Evolutionary conservation across 2,797 vertebrate species (phyloP).

Genomic region (Acanthis flammea): DNA sequence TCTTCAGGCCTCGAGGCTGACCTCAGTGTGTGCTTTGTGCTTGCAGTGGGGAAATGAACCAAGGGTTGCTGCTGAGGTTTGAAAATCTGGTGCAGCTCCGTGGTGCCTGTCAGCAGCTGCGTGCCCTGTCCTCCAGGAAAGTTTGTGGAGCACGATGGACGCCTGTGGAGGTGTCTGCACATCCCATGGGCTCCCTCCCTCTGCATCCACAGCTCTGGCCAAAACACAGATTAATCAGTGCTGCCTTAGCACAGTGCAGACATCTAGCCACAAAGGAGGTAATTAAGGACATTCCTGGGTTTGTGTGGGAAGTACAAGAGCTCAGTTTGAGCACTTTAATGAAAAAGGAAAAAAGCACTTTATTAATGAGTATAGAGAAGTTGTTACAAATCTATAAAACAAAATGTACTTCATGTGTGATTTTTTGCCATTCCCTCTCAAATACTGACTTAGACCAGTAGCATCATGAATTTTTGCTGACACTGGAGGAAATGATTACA

Average conservation of each 20-base stretch:
- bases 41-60: slow-evolving; percentile 71
- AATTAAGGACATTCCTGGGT: neutral
- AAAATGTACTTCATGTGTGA: neutral
- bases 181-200: neutral
- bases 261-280: slow-evolving; percentile 76
- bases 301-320: neutral
- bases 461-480: neutral
- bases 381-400: neutral
- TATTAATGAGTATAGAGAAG: neutral
- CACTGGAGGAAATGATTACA: neutral
- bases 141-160: slow-evolving; percentile 41
- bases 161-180: neutral
- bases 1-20: neutral
- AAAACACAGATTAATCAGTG: neutral
- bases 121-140: slow-evolving; percentile 12
- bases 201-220: slow-evolving; percentile 1
- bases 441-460: neutral
- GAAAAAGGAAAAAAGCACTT: neutral
- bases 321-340: neutral
- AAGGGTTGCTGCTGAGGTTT: slow-evolving; percentile 60
- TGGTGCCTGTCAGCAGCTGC: slow-evolving; percentile 49
- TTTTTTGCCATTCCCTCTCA: neutral
- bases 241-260: slow-evolving; percentile 42
- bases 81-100: slow-evolving; percentile 63
- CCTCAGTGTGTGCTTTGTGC: neutral